phyloP scores from a whole-genome alignment of 2,888 invertebrate genomes.

The Phengaris alcon region DNA sequence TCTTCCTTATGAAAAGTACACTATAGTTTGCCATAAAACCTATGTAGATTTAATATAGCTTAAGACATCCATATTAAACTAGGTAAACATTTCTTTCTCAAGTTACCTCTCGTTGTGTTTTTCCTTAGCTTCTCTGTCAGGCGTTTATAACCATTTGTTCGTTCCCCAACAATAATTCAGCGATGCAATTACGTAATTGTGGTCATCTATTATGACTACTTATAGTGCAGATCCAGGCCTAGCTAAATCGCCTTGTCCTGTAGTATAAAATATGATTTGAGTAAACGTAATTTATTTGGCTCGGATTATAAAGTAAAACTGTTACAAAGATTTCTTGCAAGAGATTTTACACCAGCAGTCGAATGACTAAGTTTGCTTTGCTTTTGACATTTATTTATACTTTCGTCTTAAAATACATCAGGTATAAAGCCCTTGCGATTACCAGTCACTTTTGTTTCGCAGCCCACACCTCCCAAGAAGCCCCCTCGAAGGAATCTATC shows the following conservation, averaged over 20 bases:
- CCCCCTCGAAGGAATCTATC: conserved; percentile 92
- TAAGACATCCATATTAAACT: too few relatives aligned
- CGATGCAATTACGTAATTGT: conserved; percentile 74
- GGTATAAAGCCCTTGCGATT: conserved; percentile 28
- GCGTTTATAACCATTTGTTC: not conserved
- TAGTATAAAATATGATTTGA: not conserved
- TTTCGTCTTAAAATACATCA: not conserved
- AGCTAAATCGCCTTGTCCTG: conserved; percentile 7
- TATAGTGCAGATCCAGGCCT: conserved; percentile 10
- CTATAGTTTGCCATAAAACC: too few relatives aligned
- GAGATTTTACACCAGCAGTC: not conserved
- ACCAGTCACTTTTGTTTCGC: conserved; percentile 42
- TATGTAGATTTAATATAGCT: too few relatives aligned
- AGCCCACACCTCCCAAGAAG: conserved; percentile 93
- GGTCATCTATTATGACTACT: conserved; percentile 56
- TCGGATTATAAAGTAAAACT: not conserved
- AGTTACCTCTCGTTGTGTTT: not conserved
- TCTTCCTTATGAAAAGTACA: too few relatives aligned
- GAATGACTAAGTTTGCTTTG: not conserved
- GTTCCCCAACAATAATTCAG: conserved; percentile 61
- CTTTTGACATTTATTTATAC: not conserved
- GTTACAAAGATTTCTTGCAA: not conserved
- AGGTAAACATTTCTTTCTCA: too few relatives aligned
- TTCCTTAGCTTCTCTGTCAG: too few relatives aligned
- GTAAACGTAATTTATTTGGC: conserved; percentile 2